These are phyloP conservation scores for Spea bombifrons DNA, from an alignment of 2,113 vertebrate genomes.

Conservation along the genomic window DNA sequence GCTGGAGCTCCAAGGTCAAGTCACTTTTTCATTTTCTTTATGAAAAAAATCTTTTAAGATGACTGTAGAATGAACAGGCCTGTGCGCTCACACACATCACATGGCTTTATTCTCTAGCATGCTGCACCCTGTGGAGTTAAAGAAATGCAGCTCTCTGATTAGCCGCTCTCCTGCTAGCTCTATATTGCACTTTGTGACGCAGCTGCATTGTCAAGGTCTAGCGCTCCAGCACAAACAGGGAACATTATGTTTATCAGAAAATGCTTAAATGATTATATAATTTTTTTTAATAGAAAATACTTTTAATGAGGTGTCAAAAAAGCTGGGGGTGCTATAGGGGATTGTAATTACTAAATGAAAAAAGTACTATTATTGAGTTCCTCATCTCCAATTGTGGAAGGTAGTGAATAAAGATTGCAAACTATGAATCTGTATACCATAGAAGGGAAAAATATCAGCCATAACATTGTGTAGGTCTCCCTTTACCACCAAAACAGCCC, in stretches of 20 bases:
- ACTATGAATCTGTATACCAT: no score
- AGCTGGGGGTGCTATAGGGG: no score
- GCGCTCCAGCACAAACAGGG: neutral
- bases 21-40: neutral
- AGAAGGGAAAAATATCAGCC: no score
- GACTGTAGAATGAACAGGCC: neutral
- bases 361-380: no score
- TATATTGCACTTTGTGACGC: neutral
- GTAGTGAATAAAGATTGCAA: no score
- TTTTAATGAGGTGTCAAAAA: neutral
- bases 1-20: slow-evolving; percentile 8
- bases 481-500: no score
- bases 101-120: neutral
- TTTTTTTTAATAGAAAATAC: neutral
- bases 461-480: no score
- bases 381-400: no score
- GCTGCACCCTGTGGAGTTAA: neutral
- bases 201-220: neutral
- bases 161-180: neutral
- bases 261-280: no score
- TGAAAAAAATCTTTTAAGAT: neutral
- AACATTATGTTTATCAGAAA: neutral
- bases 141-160: slow-evolving; percentile 1
- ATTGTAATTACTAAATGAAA: no score
- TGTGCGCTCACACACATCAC: neutral